Conservation (phyloP, 1,140 invertebrate species). For the Euwallacea similis region DNA sequence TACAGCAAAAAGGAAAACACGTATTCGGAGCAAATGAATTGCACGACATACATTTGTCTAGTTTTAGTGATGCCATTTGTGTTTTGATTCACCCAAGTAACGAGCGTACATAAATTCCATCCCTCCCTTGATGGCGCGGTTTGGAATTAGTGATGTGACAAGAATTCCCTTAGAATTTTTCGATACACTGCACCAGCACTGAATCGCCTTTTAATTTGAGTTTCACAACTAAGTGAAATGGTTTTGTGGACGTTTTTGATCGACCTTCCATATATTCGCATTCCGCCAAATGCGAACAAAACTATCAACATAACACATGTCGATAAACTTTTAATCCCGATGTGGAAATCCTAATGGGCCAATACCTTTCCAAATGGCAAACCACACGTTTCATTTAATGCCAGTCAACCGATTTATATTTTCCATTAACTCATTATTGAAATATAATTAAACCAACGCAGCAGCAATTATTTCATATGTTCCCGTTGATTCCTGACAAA, state of each 20-base stretch:
- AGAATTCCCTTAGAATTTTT: too few species aligned
- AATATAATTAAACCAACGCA: slow-evolving; percentile 37
- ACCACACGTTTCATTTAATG: slow-evolving; percentile 31
- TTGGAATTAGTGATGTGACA: too few species aligned
- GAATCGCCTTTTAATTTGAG: too few species aligned
- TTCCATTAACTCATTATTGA: slow-evolving; percentile 40
- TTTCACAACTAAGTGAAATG: too few species aligned
- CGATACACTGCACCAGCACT: too few species aligned
- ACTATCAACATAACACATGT: background rate
- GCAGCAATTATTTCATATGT: slow-evolving; percentile 25
- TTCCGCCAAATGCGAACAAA: background rate
- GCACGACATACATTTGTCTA: slow-evolving; percentile 35
- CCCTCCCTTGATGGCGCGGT: background rate
- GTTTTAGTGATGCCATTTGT: slow-evolving; percentile 23
- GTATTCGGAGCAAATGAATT: slow-evolving; percentile 29
- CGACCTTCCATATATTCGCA: background rate
- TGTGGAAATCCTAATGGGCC: background rate
- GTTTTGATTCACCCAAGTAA: slow-evolving; percentile 32
- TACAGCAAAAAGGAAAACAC: slow-evolving; percentile 14
- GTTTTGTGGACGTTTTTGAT: too few species aligned
- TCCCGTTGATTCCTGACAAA: slow-evolving; percentile 20
- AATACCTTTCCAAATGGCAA: slow-evolving; percentile 27
- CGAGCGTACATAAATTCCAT: slow-evolving; percentile 24
- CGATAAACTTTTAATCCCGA: background rate
- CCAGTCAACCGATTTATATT: slow-evolving; percentile 33